Evolutionary conservation across 2,113 vertebrate genomes (phyloP).

Genomic region (Sakesphorus luctuosus): DNA sequence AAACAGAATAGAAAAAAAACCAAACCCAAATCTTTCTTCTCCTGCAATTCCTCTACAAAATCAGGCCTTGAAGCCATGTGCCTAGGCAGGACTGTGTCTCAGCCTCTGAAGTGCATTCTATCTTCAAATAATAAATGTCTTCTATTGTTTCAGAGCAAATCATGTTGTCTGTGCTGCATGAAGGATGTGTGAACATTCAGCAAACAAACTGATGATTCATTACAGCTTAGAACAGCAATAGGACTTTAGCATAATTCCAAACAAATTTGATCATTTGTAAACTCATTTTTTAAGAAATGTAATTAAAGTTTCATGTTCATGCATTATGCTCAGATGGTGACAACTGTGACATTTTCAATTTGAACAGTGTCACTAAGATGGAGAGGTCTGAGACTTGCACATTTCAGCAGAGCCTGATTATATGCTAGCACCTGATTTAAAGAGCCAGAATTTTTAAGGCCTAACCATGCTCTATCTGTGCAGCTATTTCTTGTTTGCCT

Average conservation of each 20-base stretch:
- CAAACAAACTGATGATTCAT: slow-evolving; percentile 18
- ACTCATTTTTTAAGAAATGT: slow-evolving; percentile 48
- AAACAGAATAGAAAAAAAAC: not conserved
- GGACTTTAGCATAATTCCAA: slow-evolving; percentile 18
- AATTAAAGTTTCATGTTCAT: slow-evolving; percentile 39
- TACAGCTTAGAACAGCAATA: slow-evolving; percentile 5
- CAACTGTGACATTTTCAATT: slow-evolving; percentile 69
- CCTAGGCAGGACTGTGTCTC: not conserved
- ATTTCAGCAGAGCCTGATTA: not conserved
- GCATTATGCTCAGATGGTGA: slow-evolving; percentile 43
- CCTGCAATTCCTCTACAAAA: not conserved
- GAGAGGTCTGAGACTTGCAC: slow-evolving; percentile 50
- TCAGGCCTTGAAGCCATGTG: not conserved
- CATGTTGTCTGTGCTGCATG: not conserved
- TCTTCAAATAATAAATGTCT: not conserved
- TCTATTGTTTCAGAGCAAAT: slow-evolving; percentile 10
- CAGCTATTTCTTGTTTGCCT: slow-evolving; percentile 12
- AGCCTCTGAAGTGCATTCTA: not conserved
- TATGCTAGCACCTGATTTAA: slow-evolving; percentile 1
- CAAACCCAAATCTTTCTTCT: not conserved
- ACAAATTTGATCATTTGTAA: slow-evolving; percentile 51
- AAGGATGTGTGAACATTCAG: slow-evolving; percentile 35
- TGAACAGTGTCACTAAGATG: slow-evolving; percentile 55
- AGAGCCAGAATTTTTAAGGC: slow-evolving; percentile 43
- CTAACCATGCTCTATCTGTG: not conserved